Evolutionary conservation across 2,113 vertebrate genomes (phyloP).

Genomic region (Entomyzon cyanotis): DNA sequence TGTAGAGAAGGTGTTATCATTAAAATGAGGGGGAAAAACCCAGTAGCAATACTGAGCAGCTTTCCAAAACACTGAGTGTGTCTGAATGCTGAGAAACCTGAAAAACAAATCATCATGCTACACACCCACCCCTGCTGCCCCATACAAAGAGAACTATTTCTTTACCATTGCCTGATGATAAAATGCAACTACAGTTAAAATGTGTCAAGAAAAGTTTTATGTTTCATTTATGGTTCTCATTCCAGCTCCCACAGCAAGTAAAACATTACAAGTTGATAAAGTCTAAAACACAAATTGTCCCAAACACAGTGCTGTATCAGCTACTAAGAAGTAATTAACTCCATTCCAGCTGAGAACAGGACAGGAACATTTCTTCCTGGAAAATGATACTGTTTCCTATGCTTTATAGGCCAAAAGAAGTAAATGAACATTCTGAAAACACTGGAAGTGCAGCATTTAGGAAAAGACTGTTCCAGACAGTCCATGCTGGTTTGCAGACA

Average conservation of each 20-base stretch:
- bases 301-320: rapidly evolving
- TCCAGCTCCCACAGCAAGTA: neutral
- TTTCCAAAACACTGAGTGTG: neutral
- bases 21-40: rapidly evolving
- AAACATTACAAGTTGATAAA: neutral
- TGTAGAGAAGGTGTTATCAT: neutral
- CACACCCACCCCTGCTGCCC: neutral
- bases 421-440: neutral
- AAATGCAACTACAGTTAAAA: neutral
- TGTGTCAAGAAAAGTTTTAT: neutral
- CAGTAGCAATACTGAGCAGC: neutral
- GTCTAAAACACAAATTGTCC: neutral
- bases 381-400: neutral
- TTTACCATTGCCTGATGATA: neutral
- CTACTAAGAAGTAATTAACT: neutral
- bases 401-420: neutral
- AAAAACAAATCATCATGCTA: neutral
- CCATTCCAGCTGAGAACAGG: neutral
- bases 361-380: neutral
- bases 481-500: neutral
- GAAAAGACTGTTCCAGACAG: neutral
- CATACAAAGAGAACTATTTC: neutral
- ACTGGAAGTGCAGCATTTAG: neutral
- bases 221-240: neutral
- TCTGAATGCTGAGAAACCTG: neutral